Base-by-base conservation (phyloP, 2,797 vertebrate species). In the Acestrorhynchus altus region DNA sequence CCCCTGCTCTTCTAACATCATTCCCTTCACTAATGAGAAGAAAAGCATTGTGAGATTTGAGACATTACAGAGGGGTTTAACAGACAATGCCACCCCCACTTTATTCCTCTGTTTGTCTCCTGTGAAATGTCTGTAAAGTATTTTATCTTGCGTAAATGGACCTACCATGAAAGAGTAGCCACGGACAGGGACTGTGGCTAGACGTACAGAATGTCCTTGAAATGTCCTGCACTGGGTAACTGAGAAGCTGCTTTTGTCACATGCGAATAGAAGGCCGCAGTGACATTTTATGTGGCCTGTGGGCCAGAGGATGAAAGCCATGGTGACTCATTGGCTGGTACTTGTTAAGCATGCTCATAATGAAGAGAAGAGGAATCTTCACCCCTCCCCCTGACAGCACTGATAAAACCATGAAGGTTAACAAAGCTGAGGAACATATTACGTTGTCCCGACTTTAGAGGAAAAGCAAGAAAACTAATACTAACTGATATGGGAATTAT, bases 251-350 rank as follows among this genome's bases (percentile, higher is more conserved):
- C 49, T 56, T 73, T 69, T 73, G 70, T 74, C 75, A 72, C 40
- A 69, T 47, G 44, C n/a, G 22, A 81, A 70, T 74, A 40, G 69
- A 81, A 64, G 60, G 47, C 63, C 60, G 65, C 35, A 69, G 35
- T 63, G 28, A 57, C 76, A 66, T 74, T 63, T 70, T 24, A 78
- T 74, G 66, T 78, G 71, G 71, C 46, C 69, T 73, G 35, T 73
- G 69, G 74, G 47, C 40, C 56, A 49, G 64, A 57, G 64, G 56
- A 74, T 51, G 54, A 82, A 74, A 64, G 78, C 40, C 16, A 22
- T 72, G 60, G 57, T 80, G 78, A 80, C 72, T 76, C 78, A 80
- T 18, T 65, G 66, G 16, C 51, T 71, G n/a, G 16, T 47, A 59
- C 54, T 71, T 60, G 72, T 74, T 60, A 59, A 82, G 61, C 59